These are phyloP conservation scores for Centropus unirufus DNA, from an alignment of 2,113 vertebrate species.

Conservation along the genomic window DNA sequence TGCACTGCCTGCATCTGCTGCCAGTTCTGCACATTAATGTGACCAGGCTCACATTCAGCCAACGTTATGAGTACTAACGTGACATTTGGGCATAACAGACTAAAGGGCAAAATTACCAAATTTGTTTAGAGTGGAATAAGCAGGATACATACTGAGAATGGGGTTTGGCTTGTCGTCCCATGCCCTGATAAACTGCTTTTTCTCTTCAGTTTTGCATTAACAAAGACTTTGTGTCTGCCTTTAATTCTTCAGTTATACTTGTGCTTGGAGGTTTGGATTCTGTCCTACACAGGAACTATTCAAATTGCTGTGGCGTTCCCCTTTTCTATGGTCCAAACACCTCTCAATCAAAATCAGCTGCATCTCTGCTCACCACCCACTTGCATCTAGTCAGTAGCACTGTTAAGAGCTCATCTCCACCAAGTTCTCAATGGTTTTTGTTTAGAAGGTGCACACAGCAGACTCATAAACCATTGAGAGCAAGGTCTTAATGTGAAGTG, in stretches of 20 bases:
- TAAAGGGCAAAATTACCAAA: background rate
- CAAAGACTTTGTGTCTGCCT: background rate
- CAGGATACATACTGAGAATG: background rate
- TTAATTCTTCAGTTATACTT: background rate
- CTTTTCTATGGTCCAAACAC: background rate
- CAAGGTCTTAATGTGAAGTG: background rate
- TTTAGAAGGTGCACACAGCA: background rate
- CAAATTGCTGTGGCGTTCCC: fast-evolving
- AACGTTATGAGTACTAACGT: background rate
- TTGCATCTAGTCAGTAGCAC: background rate
- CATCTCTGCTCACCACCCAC: background rate
- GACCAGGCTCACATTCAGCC: background rate
- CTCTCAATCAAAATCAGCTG: background rate
- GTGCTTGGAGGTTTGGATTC: background rate
- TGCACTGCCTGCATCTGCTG: background rate
- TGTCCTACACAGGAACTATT: background rate
- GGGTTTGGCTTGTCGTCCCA: background rate
- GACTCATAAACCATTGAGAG: background rate
- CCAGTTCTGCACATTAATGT: background rate
- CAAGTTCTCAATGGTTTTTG: background rate
- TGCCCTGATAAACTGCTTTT: background rate
- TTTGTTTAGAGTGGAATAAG: background rate
- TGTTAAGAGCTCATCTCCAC: background rate
- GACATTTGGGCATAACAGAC: background rate
- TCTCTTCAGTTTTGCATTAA: background rate